Evolutionary conservation across 2,797 vertebrate genomes (phyloP).

Genomic region (Nannoperca australis): DNA sequence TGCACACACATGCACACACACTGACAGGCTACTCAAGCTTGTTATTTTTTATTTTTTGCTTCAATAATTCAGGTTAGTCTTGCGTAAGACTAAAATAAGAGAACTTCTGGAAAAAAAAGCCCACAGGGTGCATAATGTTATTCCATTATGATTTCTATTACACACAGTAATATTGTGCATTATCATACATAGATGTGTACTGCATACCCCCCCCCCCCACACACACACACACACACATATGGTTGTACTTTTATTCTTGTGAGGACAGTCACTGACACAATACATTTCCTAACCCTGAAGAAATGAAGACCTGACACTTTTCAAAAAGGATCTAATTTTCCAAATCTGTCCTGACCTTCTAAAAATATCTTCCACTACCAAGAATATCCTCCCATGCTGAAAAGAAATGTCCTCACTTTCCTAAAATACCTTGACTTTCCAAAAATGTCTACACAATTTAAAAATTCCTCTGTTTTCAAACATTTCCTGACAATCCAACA

Average conservation of each 20-base stretch:
- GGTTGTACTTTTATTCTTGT: not conserved
- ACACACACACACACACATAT: not conserved
- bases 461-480: not conserved
- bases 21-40: not conserved
- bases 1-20: conserved; percentile 24
- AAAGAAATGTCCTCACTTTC: not conserved
- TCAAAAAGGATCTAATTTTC: not conserved
- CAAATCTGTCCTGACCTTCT: not conserved
- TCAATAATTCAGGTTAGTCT: conserved; percentile 31
- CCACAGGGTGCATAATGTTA: not conserved
- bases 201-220: not conserved
- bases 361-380: too few species aligned
- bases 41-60: conserved; percentile 14
- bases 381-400: not conserved
- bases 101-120: not conserved
- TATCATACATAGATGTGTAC: conserved; percentile 1
- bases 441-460: not conserved
- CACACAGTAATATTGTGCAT: not conserved
- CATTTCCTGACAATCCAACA: not conserved
- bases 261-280: not conserved
- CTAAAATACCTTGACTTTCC: not conserved
- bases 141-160: not conserved
- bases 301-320: not conserved
- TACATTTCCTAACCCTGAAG: not conserved
- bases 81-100: conserved; percentile 5